Percentiles rank a stretch among this genome's conserved stretches.
These are phyloP conservation scores for Sciurus carolinensis DNA, from an alignment of 2,797 vertebrate genomes.

Conservation along the genomic window DNA sequence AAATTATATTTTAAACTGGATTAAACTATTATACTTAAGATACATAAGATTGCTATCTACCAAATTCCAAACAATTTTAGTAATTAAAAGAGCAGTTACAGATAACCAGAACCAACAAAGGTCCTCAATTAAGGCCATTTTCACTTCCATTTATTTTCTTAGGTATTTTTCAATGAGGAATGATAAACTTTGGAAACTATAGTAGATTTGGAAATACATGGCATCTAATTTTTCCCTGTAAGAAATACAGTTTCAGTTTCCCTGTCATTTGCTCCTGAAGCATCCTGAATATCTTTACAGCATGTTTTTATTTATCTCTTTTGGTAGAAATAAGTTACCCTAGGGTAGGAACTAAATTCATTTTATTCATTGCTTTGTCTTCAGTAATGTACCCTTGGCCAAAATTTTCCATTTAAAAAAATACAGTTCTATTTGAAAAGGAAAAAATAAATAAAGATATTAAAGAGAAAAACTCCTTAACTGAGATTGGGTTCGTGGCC, in stretches of 20 bases:
- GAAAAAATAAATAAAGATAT: background rate
- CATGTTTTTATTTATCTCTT: background rate
- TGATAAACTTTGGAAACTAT: conserved; percentile 68
- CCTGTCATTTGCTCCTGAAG: background rate
- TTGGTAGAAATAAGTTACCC: background rate
- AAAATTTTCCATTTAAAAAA: conserved; percentile 34
- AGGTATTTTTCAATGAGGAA: conserved; percentile 71
- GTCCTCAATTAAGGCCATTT: background rate
- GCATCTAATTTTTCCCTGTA: conserved; percentile 60
- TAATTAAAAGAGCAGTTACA: conserved; percentile 4
- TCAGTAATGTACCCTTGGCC: background rate
- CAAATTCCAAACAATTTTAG: conserved; percentile 12
- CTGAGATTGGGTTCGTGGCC: conserved; percentile 8
- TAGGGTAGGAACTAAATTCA: background rate
- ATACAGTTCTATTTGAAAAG: conserved; percentile 43
- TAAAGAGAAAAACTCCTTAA: background rate
- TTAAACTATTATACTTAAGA: background rate
- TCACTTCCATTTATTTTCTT: background rate
- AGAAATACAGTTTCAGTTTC: background rate
- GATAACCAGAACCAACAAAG: conserved; percentile 28
- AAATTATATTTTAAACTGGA: conserved; percentile 12
- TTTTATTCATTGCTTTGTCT: background rate
- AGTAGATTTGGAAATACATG: conserved; percentile 68
- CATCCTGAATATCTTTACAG: background rate
- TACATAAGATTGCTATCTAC: background rate